A percentile compares a stretch with the other conserved stretches of the same genome.
phyloP scores from a whole-genome alignment of 2,113 vertebrate species.

The Scortum barcoo region DNA sequence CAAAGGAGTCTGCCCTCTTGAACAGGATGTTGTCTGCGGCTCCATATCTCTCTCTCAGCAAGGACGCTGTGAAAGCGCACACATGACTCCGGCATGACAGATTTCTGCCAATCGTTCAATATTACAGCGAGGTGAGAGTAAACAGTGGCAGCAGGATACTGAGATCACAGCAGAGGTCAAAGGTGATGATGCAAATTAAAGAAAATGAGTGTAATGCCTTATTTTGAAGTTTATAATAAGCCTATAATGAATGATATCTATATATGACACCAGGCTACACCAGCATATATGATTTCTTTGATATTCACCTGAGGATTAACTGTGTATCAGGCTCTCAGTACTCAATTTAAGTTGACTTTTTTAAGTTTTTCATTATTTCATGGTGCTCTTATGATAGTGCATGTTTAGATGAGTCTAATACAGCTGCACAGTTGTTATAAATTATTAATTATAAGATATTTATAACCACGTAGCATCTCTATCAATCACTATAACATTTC shows the following conservation, averaged over 20 bases:
- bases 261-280: neutral
- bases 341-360: neutral
- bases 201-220: neutral
- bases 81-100: neutral
- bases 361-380: neutral
- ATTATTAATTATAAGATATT: neutral
- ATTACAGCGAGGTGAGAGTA: neutral
- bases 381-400: no score
- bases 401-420: no score
- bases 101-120: neutral
- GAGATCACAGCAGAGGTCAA: constrained; percentile 4
- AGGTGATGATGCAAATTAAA: neutral
- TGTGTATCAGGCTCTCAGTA: neutral
- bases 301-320: neutral
- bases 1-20: constrained; percentile 62
- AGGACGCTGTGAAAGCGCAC: constrained; percentile 13
- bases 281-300: neutral
- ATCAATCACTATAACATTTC: neutral
- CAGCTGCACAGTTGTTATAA: neutral
- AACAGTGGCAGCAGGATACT: neutral
- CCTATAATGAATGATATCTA: neutral
- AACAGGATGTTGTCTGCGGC: constrained; percentile 52
- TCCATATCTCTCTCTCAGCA: constrained; percentile 7
- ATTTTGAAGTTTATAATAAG: neutral
- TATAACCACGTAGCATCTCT: neutral